A percentile compares a stretch with the other conserved stretches of the same genome.
Evolutionary conservation across 2,888 invertebrate species (phyloP).

Genomic region (Erebia ligea): DNA sequence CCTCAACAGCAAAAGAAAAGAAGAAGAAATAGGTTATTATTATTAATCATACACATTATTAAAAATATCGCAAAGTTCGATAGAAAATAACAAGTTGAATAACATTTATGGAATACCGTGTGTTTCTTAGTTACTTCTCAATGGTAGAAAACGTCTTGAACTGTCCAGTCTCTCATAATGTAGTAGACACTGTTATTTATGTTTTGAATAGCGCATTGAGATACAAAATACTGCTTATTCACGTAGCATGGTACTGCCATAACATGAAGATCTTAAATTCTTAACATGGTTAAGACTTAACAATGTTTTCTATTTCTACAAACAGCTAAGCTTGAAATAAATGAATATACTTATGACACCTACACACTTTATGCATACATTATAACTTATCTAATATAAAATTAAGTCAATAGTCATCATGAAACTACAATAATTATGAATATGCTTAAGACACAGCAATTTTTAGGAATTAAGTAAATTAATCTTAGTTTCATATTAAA

Average conservation of each 20-base stretch:
- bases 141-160: background rate
- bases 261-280: conserved; percentile 16
- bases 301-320: background rate
- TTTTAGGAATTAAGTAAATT: conserved; percentile 4
- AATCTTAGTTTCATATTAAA: background rate
- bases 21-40: too few relatives aligned
- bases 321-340: background rate
- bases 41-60: too few relatives aligned
- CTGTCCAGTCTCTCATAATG: conserved; percentile 1
- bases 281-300: conserved; percentile 3
- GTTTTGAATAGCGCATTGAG: conserved; percentile 11
- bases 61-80: too few relatives aligned
- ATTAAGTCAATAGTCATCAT: background rate
- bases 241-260: conserved; percentile 3
- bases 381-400: too few relatives aligned
- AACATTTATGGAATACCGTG: background rate
- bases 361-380: too few relatives aligned
- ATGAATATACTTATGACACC: background rate
- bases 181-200: conserved; percentile 1
- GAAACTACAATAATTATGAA: background rate
- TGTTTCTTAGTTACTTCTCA: background rate
- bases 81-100: too few relatives aligned
- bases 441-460: background rate
- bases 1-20: too few relatives aligned
- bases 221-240: conserved; percentile 16